Evolutionary conservation across 2,797 vertebrate species (phyloP).

Genomic region (Sternotherus odoratus): DNA sequence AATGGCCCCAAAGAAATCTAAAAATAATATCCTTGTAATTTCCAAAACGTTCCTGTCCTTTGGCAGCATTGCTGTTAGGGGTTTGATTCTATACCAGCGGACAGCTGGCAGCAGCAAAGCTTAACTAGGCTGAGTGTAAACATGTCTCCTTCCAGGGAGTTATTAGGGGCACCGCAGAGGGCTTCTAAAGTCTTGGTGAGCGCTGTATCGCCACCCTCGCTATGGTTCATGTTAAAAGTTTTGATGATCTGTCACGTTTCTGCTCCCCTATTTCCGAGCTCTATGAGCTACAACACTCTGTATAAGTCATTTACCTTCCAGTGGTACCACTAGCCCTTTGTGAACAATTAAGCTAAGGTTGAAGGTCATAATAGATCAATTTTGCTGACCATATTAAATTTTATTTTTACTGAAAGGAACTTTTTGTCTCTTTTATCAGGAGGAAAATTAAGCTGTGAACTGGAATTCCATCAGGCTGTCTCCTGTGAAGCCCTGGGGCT

Average conservation of each 20-base stretch:
- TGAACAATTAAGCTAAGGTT: conserved; percentile 79
- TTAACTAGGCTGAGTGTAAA: conserved; percentile 54
- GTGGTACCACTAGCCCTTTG: conserved; percentile 72
- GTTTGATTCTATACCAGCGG: not conserved
- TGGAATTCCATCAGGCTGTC: conserved; percentile 78
- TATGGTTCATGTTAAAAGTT: conserved; percentile 74
- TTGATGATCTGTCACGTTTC: conserved; percentile 75
- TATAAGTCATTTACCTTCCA: conserved; percentile 77
- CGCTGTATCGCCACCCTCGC: conserved; percentile 67
- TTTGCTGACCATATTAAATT: conserved; percentile 74
- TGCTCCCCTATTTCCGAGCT: conserved; percentile 69
- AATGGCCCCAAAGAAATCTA: conserved; percentile 11
- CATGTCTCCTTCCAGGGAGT: conserved; percentile 66
- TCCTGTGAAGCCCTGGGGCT: conserved; percentile 70
- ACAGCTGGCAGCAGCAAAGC: conserved; percentile 53
- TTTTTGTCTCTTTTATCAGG: conserved; percentile 78
- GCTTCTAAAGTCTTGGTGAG: conserved; percentile 54
- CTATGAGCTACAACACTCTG: conserved; percentile 66
- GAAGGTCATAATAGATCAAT: conserved; percentile 76
- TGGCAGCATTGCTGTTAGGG: conserved; percentile 14
- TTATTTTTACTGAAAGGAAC: conserved; percentile 80
- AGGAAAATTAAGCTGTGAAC: conserved; percentile 79
- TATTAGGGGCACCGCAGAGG: conserved; percentile 45
- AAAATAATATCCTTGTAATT: conserved; percentile 12
- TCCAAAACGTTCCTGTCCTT: not conserved